A percentile compares a stretch with the other conserved stretches of the same genome.
Conservation (phyloP, 2,888 invertebrate genomes). For the Onthophagus sagittarius region DNA sequence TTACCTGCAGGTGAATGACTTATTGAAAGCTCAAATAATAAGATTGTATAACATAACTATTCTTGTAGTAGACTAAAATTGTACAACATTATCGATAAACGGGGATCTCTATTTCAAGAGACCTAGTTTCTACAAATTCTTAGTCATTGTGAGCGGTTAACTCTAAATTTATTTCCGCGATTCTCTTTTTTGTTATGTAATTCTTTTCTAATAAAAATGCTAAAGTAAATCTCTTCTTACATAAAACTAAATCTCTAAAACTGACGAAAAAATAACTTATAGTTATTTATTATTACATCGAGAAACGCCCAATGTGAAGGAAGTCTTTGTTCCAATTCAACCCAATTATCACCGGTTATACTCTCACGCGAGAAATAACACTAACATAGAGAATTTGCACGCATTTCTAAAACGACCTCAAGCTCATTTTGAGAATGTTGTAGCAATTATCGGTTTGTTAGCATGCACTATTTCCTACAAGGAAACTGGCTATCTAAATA, state of each 20-base stretch:
- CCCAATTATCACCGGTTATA: background rate
- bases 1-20: background rate
- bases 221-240: background rate
- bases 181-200: background rate
- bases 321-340: background rate
- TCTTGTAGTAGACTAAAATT: background rate
- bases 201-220: background rate
- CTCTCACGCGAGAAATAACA: background rate
- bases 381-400: background rate
- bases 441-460: slow-evolving; percentile 4
- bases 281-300: background rate
- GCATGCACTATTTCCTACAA: slow-evolving; percentile 10
- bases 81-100: background rate
- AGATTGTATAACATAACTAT: background rate
- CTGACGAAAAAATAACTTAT: background rate
- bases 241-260: background rate
- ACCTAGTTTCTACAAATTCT: background rate
- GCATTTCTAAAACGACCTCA: slow-evolving; percentile 8
- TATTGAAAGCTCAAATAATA: background rate
- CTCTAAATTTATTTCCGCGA: background rate
- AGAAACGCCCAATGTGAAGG: background rate
- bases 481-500: background rate
- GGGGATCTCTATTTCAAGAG: background rate
- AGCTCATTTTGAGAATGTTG: background rate
- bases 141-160: background rate